Percentiles rank a stretch among this genome's conserved stretches.
These are phyloP conservation scores for Hyalella azteca DNA, from an alignment of 2,888 invertebrate genomes.

Conservation along the genomic window DNA sequence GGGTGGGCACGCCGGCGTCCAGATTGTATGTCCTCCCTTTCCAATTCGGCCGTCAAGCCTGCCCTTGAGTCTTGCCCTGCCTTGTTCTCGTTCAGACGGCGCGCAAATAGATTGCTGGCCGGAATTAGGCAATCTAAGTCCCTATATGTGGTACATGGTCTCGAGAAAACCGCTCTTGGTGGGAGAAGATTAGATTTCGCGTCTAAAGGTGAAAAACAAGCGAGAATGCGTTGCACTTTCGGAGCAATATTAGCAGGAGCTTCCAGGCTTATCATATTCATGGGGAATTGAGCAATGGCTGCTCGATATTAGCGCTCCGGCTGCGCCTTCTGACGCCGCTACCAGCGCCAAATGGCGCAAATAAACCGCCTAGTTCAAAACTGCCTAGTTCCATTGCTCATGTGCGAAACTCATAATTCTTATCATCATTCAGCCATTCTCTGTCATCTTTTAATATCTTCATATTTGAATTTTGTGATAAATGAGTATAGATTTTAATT, in stretches of 20 bases:
- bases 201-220: constrained; percentile 31
- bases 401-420: no score
- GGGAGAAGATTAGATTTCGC: constrained; percentile 25
- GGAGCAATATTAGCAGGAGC: constrained; percentile 32
- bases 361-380: not conserved
- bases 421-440: no score
- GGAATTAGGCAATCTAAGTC: constrained; percentile 35
- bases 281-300: constrained; percentile 29
- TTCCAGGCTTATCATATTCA: constrained; percentile 24
- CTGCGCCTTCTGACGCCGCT: not conserved
- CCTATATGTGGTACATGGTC: constrained; percentile 33
- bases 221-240: constrained; percentile 17
- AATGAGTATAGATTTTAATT: no score
- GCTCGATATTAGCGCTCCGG: constrained; percentile 10
- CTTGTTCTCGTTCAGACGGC: not conserved
- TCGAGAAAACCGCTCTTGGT: constrained; percentile 3
- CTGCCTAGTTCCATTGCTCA: no score
- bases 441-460: no score
- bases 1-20: not conserved
- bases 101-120: constrained; percentile 17
- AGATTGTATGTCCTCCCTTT: constrained; percentile 7
- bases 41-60: not conserved
- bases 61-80: constrained; percentile 15
- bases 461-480: no score
- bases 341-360: not conserved